Base-by-base conservation (phyloP, 2,113 vertebrate genomes). In the Plecotus auritus region DNA sequence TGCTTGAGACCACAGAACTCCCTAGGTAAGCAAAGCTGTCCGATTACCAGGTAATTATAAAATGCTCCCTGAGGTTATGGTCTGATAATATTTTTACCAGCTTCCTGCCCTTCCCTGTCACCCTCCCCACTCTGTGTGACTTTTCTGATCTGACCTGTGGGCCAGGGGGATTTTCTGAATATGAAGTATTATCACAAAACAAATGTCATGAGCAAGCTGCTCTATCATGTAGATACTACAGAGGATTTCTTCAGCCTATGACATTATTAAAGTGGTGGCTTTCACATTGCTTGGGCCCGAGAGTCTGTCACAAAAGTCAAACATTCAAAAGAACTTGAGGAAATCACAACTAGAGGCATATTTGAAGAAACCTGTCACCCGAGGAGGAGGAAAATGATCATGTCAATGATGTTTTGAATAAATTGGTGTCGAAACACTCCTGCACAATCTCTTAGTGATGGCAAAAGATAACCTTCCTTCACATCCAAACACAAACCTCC, bases 181-280 rank as follows among this genome's bases (percentile, higher is more conserved):
- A 88, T 84, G 88, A 96, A 93, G 42, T 42, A 96, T 94, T 95
- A 94, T 89, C 91, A 90, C 51, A 97, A 96, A 96, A 95, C 67
- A 97, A 97, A 97, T 96, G 93, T 95, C 92, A 96, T 28, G 93
- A 96, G 73, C 88, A 74, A 93, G 92, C 76, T 92, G 92, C 82
- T 95, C 45, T 78, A 86, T 85, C 82, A 32, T 85, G 92, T 74
- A 90, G 95, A 54, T 59, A 93, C 85, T 37, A 18, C 0, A n/a
- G 95, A 96, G 88, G 56, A 92, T 74, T 95, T 97, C 72, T 88
- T 64, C 66, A 14, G 64, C 59, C 91, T 92, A 70, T 91, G 96
- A 92, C 90, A 91, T 91, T 92, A 97, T 96, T 95, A 92, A 95
- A 96, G 67, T 73, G 45, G 74, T 2, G 35, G 9, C 45, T 97